Evolutionary conservation across 2,888 invertebrate species (phyloP), one percentile per base, ranked within the genome.

Genomic region (Scrobipalpa costella): DNA sequence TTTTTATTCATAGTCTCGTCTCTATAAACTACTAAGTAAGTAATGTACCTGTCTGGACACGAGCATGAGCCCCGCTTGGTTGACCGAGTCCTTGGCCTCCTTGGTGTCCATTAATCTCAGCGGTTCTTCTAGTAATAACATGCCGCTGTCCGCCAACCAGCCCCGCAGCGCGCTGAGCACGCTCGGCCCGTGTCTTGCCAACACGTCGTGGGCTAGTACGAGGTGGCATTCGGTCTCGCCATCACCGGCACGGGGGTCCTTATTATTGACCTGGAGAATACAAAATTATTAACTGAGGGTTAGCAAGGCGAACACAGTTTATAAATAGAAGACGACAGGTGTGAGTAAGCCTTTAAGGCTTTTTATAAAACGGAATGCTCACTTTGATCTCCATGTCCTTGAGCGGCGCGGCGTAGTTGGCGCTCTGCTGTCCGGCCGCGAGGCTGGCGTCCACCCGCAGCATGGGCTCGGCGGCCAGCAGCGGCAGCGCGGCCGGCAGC

Each of bases 121-220:
- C 57, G 93, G 92, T 87, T 97, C 96, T 83, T 96, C 95, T 64
- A 96, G 87, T 66, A 97, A 86, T 50, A 97, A 76, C 81, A 96
- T 95, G 59, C 96, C 97, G 61, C 93, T 93, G 1, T 93, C 85
- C 74, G 93, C 95, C 49, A 97, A 79, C 58, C 95, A 93, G 17
- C 87, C 92, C 1, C 92, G 86, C 68, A 96, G 89, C 72, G 94
- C 93, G 50, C 87, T 83, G 61, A 96, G 81, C 66, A 93, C 83
- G 36, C 69, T 78, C 2, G 78, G 83, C 44, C 92, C 92, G 73
- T 93, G 93, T 44, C 94, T 92, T 21, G 92, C 80, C 47, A 96
- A 73, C 67, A 94, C 92, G 81, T 96, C 95, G 59, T 93, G 92
- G 36, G 93, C 94, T 61, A 96, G 83, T 44, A 94, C 93, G 62